Base-by-base conservation (phyloP, 2,113 vertebrate species). In the Nothoprocta perdicaria region DNA sequence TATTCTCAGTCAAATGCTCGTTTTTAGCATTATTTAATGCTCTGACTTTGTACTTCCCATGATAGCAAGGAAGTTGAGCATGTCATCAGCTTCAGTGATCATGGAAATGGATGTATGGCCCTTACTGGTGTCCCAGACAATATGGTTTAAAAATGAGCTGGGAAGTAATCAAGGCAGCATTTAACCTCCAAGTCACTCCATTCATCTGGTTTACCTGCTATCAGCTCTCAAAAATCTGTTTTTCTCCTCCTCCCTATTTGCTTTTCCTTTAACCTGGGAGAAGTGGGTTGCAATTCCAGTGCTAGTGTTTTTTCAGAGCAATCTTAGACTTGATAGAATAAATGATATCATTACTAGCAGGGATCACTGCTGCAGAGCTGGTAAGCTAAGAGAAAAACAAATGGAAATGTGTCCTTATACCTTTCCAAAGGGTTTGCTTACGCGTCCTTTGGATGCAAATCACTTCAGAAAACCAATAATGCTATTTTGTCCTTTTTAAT, bases 191-290 rank as follows among this genome's bases (percentile, higher is more conserved):
- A 82, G 61, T 86, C 63, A 14, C 27, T 58, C 83, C 52, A 13
- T 71, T 68, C 60, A 27, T 79, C 80, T 90, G 53, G 18, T 76
- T 76, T 79, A 10, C 24, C 35, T 91, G 27, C 50, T 88, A 2
- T 93, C 73, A 35, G 57, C 60, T 88, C 55, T 68, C 63, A n/a
- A 40, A 73, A 86, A 11, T 55, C 86, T 80, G n/a, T 43, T 85
- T 74, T 71, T 78, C 38, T 26, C 85, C 86, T 84, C 71, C 57
- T 91, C 89, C 48, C 41, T 77, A 41, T 93, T 94, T 94, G 76
- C 66, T n/a, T 63, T 92, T 94, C 93, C 29, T 60, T 77, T 62
- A 41, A 5, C 31, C 15, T 1, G 4, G 5, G n/a, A 86, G 27
- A 72, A 72, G 12, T 21, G 35, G 6, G 38, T 78, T 71, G 55